These are phyloP conservation scores for Lerema accius DNA, from an alignment of 1,140 invertebrate species.

Conservation along the genomic window DNA sequence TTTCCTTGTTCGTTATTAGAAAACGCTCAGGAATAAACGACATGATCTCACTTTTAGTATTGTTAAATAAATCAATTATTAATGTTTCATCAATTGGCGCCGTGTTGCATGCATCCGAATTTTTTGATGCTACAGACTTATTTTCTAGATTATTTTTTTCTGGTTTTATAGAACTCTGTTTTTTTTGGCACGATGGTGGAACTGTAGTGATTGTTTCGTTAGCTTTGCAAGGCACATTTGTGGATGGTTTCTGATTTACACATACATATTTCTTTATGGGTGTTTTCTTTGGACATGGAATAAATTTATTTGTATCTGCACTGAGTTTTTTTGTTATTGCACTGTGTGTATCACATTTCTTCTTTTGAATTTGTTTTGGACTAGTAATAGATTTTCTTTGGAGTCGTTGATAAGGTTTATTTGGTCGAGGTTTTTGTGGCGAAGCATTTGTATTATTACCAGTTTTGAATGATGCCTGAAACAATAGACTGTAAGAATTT, in stretches of 20 bases:
- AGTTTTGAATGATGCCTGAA: background rate
- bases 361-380: slow-evolving; percentile 17
- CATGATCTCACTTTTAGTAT: too few species aligned
- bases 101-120: too few species aligned
- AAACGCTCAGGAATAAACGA: too few species aligned
- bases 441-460: background rate
- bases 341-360: background rate
- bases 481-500: too few species aligned
- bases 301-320: slow-evolving; percentile 7
- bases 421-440: background rate
- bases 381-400: slow-evolving; percentile 10
- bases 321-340: background rate
- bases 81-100: too few species aligned
- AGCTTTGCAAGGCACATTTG: background rate
- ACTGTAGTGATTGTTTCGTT: background rate
- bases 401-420: background rate
- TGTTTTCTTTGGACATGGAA: slow-evolving; percentile 4
- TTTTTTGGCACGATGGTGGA: background rate
- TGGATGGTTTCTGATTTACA: slow-evolving; percentile 3
- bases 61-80: too few species aligned
- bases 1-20: too few species aligned
- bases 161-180: too few species aligned
- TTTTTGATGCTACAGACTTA: too few species aligned
- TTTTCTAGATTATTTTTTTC: too few species aligned
- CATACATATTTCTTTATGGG: slow-evolving; percentile 12